Evolutionary conservation across 2,888 invertebrate genomes (phyloP).

Genomic region (Tetrapedia diversipes): DNA sequence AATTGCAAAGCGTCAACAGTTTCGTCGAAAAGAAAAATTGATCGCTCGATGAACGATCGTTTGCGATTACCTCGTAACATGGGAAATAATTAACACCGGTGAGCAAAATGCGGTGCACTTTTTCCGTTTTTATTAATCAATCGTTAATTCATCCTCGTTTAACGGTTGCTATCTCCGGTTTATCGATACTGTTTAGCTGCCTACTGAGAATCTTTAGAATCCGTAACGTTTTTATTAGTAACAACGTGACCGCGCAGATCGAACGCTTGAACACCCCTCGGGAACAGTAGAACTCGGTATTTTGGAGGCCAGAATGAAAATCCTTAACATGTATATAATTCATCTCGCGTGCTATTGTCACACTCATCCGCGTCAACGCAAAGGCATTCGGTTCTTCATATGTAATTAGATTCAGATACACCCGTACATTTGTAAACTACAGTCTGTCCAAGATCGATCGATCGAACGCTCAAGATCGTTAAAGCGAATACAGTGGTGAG

Average conservation of each 20-base stretch:
- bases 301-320: constrained; percentile 58
- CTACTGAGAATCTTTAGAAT: constrained; percentile 67
- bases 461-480: too few relatives aligned
- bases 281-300: constrained; percentile 33
- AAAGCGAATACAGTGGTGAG: too few relatives aligned
- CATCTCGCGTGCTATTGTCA: constrained; percentile 30
- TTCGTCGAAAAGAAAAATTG: neutral
- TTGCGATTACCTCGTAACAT: constrained; percentile 2
- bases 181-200: constrained; percentile 49
- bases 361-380: constrained; percentile 55
- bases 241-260: constrained; percentile 51
- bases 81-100: constrained; percentile 38
- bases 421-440: constrained; percentile 66
- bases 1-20: neutral
- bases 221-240: constrained; percentile 57
- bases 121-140: constrained; percentile 64
- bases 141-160: constrained; percentile 61
- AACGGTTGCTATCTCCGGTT: constrained; percentile 36
- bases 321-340: constrained; percentile 39
- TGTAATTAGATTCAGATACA: constrained; percentile 48
- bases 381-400: constrained; percentile 52
- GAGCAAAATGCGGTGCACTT: constrained; percentile 43
- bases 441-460: constrained; percentile 3
- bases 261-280: constrained; percentile 51
- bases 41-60: neutral